These are phyloP conservation scores for Ictidomys tridecemlineatus DNA, from an alignment of 2,113 vertebrate species.

Conservation along the genomic window DNA sequence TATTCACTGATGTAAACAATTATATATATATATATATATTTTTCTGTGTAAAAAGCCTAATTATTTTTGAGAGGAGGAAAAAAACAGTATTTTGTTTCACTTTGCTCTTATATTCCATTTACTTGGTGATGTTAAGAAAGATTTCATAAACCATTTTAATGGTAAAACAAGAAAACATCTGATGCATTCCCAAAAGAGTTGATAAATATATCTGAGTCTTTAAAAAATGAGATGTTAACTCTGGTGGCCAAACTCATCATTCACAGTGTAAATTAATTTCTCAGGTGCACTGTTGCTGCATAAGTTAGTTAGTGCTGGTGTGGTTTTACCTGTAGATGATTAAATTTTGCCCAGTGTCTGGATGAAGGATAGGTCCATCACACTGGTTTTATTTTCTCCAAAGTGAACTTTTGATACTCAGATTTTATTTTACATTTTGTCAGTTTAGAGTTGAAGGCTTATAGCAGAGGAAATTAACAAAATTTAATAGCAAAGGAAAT, in stretches of 20 bases:
- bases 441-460: neutral
- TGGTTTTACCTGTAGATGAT: neutral
- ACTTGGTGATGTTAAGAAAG: neutral
- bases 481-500: neutral
- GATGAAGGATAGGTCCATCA: neutral
- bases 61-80: neutral
- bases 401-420: neutral
- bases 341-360: neutral
- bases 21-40: no score
- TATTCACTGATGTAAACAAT: neutral
- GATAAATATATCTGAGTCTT: slow-evolving; percentile 5
- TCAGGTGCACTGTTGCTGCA: neutral
- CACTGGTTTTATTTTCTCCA: neutral
- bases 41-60: neutral
- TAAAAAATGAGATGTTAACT: slow-evolving; percentile 22
- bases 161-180: neutral
- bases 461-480: neutral
- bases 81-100: neutral
- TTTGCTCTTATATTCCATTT: neutral
- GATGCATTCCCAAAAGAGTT: neutral
- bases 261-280: slow-evolving; percentile 24
- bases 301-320: neutral
- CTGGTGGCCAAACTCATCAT: neutral
- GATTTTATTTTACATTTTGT: neutral
- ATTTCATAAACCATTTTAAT: neutral